These are phyloP conservation scores for Sorex maritimensis DNA, from an alignment of 2,797 vertebrate species.

Conservation along the genomic window DNA sequence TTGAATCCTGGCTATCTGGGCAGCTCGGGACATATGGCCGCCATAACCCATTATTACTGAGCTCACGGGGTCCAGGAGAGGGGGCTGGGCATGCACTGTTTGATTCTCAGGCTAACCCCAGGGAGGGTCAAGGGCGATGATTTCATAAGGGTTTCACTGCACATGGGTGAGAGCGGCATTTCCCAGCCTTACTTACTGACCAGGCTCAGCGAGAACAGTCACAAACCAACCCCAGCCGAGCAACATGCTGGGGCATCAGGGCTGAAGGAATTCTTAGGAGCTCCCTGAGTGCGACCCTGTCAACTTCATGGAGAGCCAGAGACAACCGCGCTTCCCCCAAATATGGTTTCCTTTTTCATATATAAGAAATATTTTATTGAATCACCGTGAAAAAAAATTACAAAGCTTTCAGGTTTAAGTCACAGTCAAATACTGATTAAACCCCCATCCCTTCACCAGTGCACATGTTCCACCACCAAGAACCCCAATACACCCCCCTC, in stretches of 20 bases:
- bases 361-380: too few species aligned
- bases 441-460: too few species aligned
- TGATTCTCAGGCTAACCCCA: constrained; percentile 40
- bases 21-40: constrained; percentile 72
- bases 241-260: too few species aligned
- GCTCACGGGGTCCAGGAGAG: background rate
- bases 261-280: background rate
- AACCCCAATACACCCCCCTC: too few species aligned
- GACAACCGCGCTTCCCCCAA: too few species aligned
- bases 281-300: background rate
- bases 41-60: constrained; percentile 42
- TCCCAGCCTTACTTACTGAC: background rate
- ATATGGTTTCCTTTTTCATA: too few species aligned
- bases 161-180: background rate
- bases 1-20: constrained; percentile 71
- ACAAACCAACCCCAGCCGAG: background rate
- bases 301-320: too few species aligned
- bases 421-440: too few species aligned
- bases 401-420: too few species aligned
- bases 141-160: constrained; percentile 12
- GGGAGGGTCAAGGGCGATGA: background rate
- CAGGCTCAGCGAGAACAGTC: background rate
- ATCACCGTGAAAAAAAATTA: too few species aligned
- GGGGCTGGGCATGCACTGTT: background rate
- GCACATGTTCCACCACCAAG: too few species aligned